Evolutionary conservation across 2,888 invertebrate species (phyloP).

Genomic region (Cephus runcator): DNA sequence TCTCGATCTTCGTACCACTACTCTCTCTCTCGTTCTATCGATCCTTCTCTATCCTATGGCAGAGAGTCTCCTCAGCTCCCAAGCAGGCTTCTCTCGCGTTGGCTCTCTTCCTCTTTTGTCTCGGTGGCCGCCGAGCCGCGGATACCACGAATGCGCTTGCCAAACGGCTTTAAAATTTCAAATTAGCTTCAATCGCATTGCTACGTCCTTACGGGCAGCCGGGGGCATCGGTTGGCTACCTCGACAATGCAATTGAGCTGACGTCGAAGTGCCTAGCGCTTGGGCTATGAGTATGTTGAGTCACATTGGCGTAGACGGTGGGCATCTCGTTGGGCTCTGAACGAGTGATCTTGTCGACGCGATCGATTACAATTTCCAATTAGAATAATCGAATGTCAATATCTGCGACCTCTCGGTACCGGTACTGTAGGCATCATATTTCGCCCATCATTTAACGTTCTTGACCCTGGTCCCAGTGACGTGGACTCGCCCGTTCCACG

Average conservation of each 20-base stretch:
- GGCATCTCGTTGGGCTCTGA: neutral
- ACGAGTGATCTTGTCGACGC: neutral
- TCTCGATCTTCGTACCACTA: constrained; percentile 18
- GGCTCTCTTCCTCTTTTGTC: constrained; percentile 17
- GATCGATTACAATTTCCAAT: neutral
- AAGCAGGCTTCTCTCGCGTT: neutral
- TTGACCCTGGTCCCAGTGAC: neutral
- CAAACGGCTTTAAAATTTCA: constrained; percentile 55
- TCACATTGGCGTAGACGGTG: constrained; percentile 27
- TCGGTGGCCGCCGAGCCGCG: constrained; percentile 31
- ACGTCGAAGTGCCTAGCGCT: constrained; percentile 28
- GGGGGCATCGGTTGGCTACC: constrained; percentile 35
- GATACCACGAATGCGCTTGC: constrained; percentile 21
- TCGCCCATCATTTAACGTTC: neutral
- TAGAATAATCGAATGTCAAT: neutral
- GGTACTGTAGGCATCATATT: neutral
- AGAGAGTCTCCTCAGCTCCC: neutral
- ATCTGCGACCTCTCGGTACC: neutral
- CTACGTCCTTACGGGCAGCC: constrained; percentile 38
- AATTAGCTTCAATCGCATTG: constrained; percentile 61
- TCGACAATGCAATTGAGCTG: constrained; percentile 42
- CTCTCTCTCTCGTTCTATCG: neutral
- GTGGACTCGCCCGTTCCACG: neutral
- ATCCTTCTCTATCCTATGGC: neutral
- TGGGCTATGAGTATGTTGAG: neutral